Evolutionary conservation across 2,113 vertebrate species (phyloP).

Genomic region (Salvelinus sp.): DNA sequence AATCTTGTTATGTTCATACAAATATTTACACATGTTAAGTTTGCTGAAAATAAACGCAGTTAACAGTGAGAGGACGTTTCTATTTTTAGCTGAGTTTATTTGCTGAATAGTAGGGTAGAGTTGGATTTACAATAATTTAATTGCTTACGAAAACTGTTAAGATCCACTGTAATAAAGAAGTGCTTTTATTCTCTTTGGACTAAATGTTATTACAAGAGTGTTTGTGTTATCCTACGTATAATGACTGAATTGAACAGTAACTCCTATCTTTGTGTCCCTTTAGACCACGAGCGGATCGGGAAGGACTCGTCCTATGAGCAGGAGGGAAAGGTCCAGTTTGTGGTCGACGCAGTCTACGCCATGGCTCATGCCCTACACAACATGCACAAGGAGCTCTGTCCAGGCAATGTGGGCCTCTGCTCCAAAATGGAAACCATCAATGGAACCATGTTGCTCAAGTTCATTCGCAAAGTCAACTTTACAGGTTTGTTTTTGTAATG

Average conservation of each 20-base stretch:
- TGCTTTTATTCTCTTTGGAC: slow-evolving; percentile 5
- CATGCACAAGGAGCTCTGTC: slow-evolving; percentile 91
- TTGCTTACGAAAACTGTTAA: too few relatives aligned
- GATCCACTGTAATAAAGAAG: background rate
- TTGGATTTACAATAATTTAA: too few relatives aligned
- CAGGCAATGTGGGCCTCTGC: slow-evolving; percentile 88
- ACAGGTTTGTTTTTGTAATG: slow-evolving; percentile 78
- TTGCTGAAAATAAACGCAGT: too few relatives aligned
- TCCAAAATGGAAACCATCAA: slow-evolving; percentile 88
- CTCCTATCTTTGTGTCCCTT: background rate
- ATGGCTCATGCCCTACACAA: slow-evolving; percentile 93
- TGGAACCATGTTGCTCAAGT: slow-evolving; percentile 88
- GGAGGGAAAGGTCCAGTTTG: slow-evolving; percentile 95
- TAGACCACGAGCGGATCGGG: slow-evolving; percentile 92
- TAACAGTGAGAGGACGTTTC: too few relatives aligned
- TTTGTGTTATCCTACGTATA: background rate
- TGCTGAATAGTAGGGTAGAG: too few relatives aligned
- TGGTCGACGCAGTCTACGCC: slow-evolving; percentile 90
- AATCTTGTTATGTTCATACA: too few relatives aligned
- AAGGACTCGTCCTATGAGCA: slow-evolving; percentile 91
- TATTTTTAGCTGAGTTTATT: too few relatives aligned
- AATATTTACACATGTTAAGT: too few relatives aligned
- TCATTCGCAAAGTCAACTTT: slow-evolving; percentile 93
- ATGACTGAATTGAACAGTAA: background rate
- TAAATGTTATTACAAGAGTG: background rate